Evolutionary conservation across 2,888 invertebrate genomes (phyloP), one percentile per base, ranked within the genome.

Genomic region (Melinopterus prodromus): DNA sequence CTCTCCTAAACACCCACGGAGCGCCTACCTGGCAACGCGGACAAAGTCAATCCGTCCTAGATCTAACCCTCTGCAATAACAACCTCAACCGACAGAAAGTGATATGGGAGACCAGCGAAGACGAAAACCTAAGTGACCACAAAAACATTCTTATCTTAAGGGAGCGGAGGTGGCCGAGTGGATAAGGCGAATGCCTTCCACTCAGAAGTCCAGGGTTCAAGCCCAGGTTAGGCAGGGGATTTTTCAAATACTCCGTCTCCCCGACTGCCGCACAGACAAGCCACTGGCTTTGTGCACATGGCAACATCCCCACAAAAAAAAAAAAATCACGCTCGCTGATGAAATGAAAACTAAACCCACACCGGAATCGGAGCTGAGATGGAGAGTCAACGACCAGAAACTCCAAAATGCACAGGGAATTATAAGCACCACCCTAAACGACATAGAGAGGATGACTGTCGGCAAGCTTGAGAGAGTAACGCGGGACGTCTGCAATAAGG

Each of bases 111-210:
- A 26, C 14, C 9, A 16, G 71, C 5, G n/a, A n/a, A 14, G 71
- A 71, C 71, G 71, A 71, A 26, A 26, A 16, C 16, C 26, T 71
- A 26, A 71, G 71, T 26, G 71, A 71, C 26, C 71, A 71, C 26
- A 26, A 16, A 15, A 15, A 16, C 15, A 71, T 71, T n/a, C 15
- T 15, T 14, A n/a, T n/a, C n/a, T n/a, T n/a, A n/a, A n/a, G n/a
- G n/a, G n/a, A n/a, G n/a, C n/a, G n/a, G n/a, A n/a, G n/a, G n/a
- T n/a, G n/a, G n/a, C n/a, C n/a, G n/a, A n/a, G n/a, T n/a, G n/a
- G n/a, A n/a, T n/a, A n/a, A n/a, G n/a, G n/a, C n/a, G n/a, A n/a
- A n/a, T n/a, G n/a, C n/a, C n/a, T n/a, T n/a, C n/a, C n/a, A n/a
- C n/a, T n/a, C n/a, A n/a, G n/a, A n/a, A n/a, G n/a, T n/a, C n/a